Conservation (phyloP, 2,113 vertebrate species). For the Gymnogyps californianus region DNA sequence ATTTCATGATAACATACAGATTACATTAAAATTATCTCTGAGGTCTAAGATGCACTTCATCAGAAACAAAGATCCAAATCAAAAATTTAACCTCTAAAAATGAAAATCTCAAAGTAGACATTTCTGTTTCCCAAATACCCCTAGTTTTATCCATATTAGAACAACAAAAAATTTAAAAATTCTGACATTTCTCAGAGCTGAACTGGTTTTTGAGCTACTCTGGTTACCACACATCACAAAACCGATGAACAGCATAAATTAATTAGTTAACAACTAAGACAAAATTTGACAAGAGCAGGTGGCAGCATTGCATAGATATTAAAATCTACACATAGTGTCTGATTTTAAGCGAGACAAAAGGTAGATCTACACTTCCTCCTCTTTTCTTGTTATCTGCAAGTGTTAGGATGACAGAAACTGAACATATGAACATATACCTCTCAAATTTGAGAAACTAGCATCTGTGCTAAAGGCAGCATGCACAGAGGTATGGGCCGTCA, state of each 20-base stretch:
- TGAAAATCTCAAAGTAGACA: not conserved
- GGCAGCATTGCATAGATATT: not conserved
- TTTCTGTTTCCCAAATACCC: not conserved
- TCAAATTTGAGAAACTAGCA: not conserved
- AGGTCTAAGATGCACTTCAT: not conserved
- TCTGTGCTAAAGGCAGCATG: accelerated
- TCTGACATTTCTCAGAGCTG: not conserved
- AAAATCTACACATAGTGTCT: not conserved
- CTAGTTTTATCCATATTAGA: not conserved
- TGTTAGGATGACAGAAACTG: not conserved
- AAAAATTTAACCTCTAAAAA: not conserved
- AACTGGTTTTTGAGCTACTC: not conserved
- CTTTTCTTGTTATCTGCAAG: not conserved
- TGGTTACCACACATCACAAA: not conserved
- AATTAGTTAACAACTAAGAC: not conserved
- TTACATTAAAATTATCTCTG: not conserved
- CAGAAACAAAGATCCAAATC: not conserved
- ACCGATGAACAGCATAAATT: not conserved
- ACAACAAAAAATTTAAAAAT: not conserved
- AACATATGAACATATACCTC: not conserved
- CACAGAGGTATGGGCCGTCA: not conserved
- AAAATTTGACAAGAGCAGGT: not conserved
- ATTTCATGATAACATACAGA: not conserved
- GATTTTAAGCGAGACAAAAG: not conserved
- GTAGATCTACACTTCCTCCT: not conserved